These are phyloP conservation scores for Tenualosa ilisha DNA, from an alignment of 2,797 vertebrate species.

Conservation along the genomic window DNA sequence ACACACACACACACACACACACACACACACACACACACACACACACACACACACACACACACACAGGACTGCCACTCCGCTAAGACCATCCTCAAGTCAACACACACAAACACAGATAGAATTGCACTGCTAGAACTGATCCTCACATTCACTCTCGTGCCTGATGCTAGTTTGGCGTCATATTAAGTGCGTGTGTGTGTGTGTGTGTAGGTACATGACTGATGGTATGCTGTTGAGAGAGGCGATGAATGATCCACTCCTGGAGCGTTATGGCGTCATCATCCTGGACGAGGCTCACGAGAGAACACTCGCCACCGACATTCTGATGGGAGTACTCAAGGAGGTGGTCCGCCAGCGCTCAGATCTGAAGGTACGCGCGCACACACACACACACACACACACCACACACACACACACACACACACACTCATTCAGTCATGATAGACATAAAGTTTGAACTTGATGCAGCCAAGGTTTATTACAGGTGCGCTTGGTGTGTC, in stretches of 20 bases:
- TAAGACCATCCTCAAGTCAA: too few relatives aligned
- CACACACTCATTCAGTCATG: too few relatives aligned
- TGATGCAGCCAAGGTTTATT: too few relatives aligned
- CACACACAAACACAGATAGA: too few relatives aligned
- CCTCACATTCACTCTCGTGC: too few relatives aligned
- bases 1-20: not conserved
- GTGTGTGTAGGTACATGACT: constrained; percentile 86
- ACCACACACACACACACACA: not conserved
- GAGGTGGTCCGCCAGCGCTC: constrained; percentile 91
- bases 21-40: not conserved
- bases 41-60: too few relatives aligned
- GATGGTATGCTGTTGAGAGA: constrained; percentile 96
- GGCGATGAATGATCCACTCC: constrained; percentile 97
- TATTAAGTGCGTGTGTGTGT: not conserved
- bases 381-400: not conserved
- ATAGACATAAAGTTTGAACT: too few relatives aligned
- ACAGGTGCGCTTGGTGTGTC: not conserved
- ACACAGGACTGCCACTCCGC: too few relatives aligned
- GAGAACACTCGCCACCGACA: constrained; percentile 94
- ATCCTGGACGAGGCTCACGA: constrained; percentile 97
- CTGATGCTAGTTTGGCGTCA: too few relatives aligned
- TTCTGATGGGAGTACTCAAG: constrained; percentile 96
- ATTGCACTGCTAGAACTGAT: too few relatives aligned
- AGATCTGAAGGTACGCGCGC: constrained; percentile 86
- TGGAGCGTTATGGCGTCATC: constrained; percentile 93